Percentiles rank a stretch among this genome's conserved stretches.
These are phyloP conservation scores for Rhyacichthys aspro DNA, from an alignment of 2,797 vertebrate species.

Conservation along the genomic window DNA sequence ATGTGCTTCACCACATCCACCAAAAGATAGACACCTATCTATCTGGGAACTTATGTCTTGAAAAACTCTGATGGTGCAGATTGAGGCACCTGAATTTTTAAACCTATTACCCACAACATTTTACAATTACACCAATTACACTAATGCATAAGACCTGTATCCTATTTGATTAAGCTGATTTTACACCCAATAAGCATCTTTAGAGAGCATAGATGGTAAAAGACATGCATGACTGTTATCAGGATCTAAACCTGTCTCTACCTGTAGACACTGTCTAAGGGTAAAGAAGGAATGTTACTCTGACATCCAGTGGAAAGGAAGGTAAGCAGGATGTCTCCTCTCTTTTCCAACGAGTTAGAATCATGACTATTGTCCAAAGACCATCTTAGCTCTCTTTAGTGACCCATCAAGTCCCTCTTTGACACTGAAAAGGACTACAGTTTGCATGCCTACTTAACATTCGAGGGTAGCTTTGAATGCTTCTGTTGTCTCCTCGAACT, in stretches of 20 bases:
- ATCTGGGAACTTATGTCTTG: no score
- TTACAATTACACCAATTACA: no score
- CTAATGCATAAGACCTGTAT: not conserved
- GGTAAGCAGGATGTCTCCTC: slow-evolving; percentile 20
- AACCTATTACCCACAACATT: no score
- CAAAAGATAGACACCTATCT: no score
- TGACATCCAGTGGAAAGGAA: slow-evolving; percentile 22
- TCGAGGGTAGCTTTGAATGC: slow-evolving; percentile 59
- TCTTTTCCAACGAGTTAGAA: not conserved
- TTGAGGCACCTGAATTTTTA: not conserved
- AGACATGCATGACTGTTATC: not conserved
- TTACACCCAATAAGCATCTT: not conserved
- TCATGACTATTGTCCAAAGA: not conserved
- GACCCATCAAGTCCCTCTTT: not conserved
- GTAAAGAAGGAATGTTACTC: slow-evolving; percentile 50
- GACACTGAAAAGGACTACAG: not conserved
- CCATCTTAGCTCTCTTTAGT: not conserved
- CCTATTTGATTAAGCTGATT: not conserved
- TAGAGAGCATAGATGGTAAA: slow-evolving; percentile 4
- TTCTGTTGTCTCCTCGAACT: slow-evolving; percentile 54
- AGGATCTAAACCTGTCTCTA: slow-evolving; percentile 38
- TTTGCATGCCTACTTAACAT: slow-evolving; percentile 37
- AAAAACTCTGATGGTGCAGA: not conserved
- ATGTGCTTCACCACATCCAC: slow-evolving; percentile 56
- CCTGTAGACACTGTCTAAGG: slow-evolving; percentile 41